Base-by-base conservation (phyloP, 2,888 invertebrate genomes). In the Flabesymbios commensalis region DNA sequence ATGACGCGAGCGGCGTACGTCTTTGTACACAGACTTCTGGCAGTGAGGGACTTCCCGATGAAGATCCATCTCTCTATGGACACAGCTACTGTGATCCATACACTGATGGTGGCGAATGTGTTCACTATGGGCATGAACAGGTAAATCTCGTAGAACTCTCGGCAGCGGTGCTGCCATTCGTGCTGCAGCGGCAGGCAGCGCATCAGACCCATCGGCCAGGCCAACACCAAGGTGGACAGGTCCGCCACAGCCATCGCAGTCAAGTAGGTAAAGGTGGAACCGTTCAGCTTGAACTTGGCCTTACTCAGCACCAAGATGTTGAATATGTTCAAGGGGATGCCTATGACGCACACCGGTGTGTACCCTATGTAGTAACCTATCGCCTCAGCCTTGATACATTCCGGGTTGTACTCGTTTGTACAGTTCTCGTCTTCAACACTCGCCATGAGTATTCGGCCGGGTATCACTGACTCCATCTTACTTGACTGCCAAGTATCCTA, bases 41-140 rank as follows among this genome's bases (percentile, higher is more conserved):
- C 45, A 17, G 22, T 3, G 7, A 19, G 2, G 14, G 22, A 17
- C n/a, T 60, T 36, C 39, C 36, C 19, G 14, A 60, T 19, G 14
- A 19, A 42, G 19, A 60, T 47, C 26, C 36, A 59, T 29, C 61
- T 28, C 39, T 59, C 51, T 0, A 45, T 36, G 7, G 61, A 61
- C 2, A 60, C 2, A 3, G 53, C 22, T 3, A 52, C 28, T 19
- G 61, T 61, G 7, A 58, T 2, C 52, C 52, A 61, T 22, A 61
- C 43, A 33, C 61, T 61, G 1, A 28, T 33, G 28, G 61, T 19
- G 26, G 51, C 57, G 17, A 55, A 59, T 10, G n/a, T 43, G 31
- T 61, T 61, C n/a, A n/a, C 17, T 22, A 52, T 22, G 4, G 61
- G 61, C 10, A 61, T 31, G 43, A 29, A 52, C 22, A 60, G 22